Evolutionary conservation across 1,140 invertebrate species (phyloP).

Genomic region (Geopemphigus sp.): DNA sequence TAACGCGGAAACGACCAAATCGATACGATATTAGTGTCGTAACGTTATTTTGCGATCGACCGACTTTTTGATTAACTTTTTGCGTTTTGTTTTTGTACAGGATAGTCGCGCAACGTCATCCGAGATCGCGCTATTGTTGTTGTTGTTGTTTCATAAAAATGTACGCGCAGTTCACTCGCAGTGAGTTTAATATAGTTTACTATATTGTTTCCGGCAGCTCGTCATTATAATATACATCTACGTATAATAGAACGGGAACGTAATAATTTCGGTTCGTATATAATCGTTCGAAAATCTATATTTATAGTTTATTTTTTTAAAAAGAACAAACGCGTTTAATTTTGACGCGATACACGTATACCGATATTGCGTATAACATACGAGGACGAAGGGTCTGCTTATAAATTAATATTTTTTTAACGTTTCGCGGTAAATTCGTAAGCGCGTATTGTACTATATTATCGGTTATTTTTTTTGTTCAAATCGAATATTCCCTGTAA

Average conservation of each 20-base stretch:
- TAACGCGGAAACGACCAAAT: too few species aligned
- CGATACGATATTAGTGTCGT: too few species aligned
- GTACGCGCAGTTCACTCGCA: too few species aligned
- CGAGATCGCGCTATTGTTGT: neutral
- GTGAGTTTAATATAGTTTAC: too few species aligned
- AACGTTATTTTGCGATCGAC: too few species aligned
- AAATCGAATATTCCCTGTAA: neutral
- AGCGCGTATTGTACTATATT: neutral
- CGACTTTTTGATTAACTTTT: too few species aligned
- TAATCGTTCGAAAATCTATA: neutral
- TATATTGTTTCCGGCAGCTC: constrained; percentile 6
- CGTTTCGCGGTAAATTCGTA: neutral
- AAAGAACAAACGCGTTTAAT: too few species aligned
- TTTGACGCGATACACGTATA: too few species aligned
- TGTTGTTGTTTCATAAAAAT: neutral
- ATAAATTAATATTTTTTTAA: neutral
- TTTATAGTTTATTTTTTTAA: neutral
- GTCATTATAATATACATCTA: neutral
- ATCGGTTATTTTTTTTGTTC: neutral
- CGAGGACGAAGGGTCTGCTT: neutral
- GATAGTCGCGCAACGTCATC: constrained; percentile 3
- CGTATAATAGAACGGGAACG: neutral
- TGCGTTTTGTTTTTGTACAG: too few species aligned
- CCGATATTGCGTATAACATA: neutral
- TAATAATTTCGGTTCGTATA: neutral